Conservation (phyloP, 2,888 invertebrate genomes). For the Coecobrya sp. region DNA sequence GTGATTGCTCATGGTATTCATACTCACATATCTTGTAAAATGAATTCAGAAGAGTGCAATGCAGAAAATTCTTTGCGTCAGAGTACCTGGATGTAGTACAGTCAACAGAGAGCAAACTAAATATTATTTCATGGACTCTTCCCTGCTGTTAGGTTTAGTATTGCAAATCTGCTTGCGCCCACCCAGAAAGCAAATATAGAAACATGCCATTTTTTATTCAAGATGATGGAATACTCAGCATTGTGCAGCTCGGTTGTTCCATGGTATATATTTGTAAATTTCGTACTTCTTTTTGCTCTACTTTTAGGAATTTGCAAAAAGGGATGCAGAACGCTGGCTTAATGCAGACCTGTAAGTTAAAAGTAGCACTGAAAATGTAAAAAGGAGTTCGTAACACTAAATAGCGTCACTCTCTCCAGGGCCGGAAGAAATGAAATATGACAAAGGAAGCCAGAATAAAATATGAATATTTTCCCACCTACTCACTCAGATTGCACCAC, state of each 20-base stretch:
- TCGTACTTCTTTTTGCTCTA: not conserved
- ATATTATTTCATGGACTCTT: not conserved
- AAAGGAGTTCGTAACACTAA: not conserved
- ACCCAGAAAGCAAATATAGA: not conserved
- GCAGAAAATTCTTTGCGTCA: not conserved
- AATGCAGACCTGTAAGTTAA: not conserved
- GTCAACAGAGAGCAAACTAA: not conserved
- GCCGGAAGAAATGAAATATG: conserved; percentile 23
- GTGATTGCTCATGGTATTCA: conserved; percentile 10
- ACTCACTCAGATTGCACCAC: conserved; percentile 48
- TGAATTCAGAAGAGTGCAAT: not conserved
- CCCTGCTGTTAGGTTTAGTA: not conserved
- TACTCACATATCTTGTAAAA: not conserved
- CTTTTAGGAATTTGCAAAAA: conserved; percentile 18
- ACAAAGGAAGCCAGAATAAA: conserved; percentile 53
- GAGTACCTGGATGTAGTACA: not conserved
- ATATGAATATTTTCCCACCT: conserved; percentile 69
- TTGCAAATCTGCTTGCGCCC: not conserved
- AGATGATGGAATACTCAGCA: conserved; percentile 34
- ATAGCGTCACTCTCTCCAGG: conserved; percentile 23
- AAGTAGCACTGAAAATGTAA: not conserved
- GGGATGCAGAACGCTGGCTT: too few relatives aligned
- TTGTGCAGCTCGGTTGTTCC: not conserved
- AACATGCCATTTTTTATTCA: conserved; percentile 45
- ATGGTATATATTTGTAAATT: too few relatives aligned